These are phyloP conservation scores for Paralvinella palmiformis DNA, from an alignment of 1,140 invertebrate genomes.

Conservation along the genomic window DNA sequence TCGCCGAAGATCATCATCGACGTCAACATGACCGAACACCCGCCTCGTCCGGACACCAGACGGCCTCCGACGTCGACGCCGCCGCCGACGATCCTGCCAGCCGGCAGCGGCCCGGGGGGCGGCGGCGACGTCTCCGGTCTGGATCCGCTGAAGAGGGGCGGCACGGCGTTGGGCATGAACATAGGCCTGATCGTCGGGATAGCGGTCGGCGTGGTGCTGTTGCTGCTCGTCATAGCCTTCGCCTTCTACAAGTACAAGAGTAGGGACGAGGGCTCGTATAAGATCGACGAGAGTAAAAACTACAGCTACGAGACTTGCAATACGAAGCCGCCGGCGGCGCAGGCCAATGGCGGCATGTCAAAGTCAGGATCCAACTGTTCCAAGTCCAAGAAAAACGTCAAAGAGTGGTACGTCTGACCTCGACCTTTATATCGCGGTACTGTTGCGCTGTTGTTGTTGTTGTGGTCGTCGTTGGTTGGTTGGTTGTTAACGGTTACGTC, in stretches of 20 bases:
- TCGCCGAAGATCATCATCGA: too few relatives aligned
- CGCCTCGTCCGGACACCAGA: too few relatives aligned
- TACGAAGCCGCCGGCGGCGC: constrained; percentile 12
- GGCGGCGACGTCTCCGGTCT: background rate
- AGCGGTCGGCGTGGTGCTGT: constrained; percentile 11
- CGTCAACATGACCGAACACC: too few relatives aligned
- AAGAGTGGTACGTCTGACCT: constrained; percentile 96
- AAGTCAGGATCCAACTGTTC: constrained; percentile 13
- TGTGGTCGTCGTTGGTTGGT: too few relatives aligned
- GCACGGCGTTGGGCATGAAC: constrained; percentile 8
- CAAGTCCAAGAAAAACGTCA: constrained; percentile 71
- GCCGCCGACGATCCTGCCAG: background rate
- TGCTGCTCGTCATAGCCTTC: constrained; percentile 68
- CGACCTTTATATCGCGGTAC: too few relatives aligned
- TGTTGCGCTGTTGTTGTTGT: too few relatives aligned
- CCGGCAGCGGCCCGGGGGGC: background rate
- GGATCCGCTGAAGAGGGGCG: background rate
- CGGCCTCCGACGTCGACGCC: background rate
- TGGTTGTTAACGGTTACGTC: too few relatives aligned
- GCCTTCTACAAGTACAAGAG: constrained; percentile 81
- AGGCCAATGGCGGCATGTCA: constrained; percentile 14
- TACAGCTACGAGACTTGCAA: constrained; percentile 31
- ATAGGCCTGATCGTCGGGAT: constrained; percentile 21
- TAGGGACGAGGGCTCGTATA: constrained; percentile 76
- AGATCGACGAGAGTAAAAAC: constrained; percentile 71